phyloP scores from a whole-genome alignment of 2,113 vertebrate genomes.

The Protomyctophum bolini region DNA sequence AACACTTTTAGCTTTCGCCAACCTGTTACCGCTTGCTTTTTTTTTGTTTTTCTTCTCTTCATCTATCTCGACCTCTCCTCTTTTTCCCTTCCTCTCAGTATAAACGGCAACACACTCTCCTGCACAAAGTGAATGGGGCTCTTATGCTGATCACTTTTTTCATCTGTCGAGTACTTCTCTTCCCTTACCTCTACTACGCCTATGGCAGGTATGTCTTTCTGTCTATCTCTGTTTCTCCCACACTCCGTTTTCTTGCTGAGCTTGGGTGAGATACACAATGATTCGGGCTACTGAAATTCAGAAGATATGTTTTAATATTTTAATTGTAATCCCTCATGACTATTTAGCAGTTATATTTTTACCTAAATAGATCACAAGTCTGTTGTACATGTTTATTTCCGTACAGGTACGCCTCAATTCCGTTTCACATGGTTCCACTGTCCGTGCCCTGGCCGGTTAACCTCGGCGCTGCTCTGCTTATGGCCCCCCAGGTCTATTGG shows the following conservation, averaged over 20 bases:
- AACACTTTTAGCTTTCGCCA: slow-evolving; percentile 59
- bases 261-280: slow-evolving; percentile 19
- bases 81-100: slow-evolving; percentile 71
- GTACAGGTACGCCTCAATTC: slow-evolving; percentile 82
- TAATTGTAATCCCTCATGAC: not conserved
- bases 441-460: slow-evolving; percentile 84
- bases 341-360: not conserved
- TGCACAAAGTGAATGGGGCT: slow-evolving; percentile 91
- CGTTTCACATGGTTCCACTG: slow-evolving; percentile 84
- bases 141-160: slow-evolving; percentile 92
- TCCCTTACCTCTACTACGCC: slow-evolving; percentile 93
- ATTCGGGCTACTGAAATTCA: not conserved
- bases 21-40: slow-evolving; percentile 61
- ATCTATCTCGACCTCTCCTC: slow-evolving; percentile 44
- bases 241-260: slow-evolving; percentile 40
- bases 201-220: slow-evolving; percentile 86
- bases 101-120: slow-evolving; percentile 89
- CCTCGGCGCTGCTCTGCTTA: slow-evolving; percentile 85
- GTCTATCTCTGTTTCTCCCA: slow-evolving; percentile 46
- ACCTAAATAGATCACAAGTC: too few relatives aligned
- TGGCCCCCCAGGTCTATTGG: slow-evolving; percentile 92
- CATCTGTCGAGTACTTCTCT: slow-evolving; percentile 91
- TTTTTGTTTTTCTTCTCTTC: slow-evolving; percentile 38
- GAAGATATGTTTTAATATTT: not conserved
- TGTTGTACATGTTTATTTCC: too few relatives aligned